Evolutionary conservation across 35 echinoderm and acorn worm genomes (phyloP).

Genomic region (Acanthaster planci): DNA sequence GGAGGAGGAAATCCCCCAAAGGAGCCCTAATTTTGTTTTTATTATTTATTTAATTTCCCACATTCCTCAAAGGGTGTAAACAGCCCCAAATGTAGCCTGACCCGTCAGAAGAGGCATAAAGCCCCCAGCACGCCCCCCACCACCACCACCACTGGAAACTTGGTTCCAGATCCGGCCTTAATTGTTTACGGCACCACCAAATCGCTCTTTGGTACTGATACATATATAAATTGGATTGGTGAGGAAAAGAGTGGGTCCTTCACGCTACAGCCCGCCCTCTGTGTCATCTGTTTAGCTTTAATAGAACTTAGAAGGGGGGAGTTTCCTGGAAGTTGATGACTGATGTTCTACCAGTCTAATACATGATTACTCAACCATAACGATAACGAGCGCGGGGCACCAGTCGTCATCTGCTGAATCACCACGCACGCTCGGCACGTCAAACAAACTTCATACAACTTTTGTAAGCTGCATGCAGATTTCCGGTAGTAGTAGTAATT

Average conservation of each 20-base stretch:
- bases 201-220: too few relatives aligned
- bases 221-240: too few relatives aligned
- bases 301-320: background rate
- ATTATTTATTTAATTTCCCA: too few relatives aligned
- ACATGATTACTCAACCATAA: constrained; percentile 25
- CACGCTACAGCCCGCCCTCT: constrained; percentile 21
- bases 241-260: background rate
- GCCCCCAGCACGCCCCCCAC: too few relatives aligned
- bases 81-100: too few relatives aligned
- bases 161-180: too few relatives aligned
- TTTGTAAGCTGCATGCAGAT: background rate
- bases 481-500: background rate
- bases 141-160: too few relatives aligned
- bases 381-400: background rate
- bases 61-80: too few relatives aligned
- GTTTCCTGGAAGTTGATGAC: constrained; percentile 16
- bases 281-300: background rate
- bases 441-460: background rate
- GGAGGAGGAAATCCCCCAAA: too few relatives aligned
- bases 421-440: background rate
- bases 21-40: too few relatives aligned
- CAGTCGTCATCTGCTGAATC: background rate
- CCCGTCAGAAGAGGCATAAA: too few relatives aligned
- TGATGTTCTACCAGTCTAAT: background rate
- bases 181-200: too few relatives aligned